Evolutionary conservation across 1,140 invertebrate genomes (phyloP), one percentile per base, ranked within the genome.

Genomic region (Archivesica marissinica): DNA sequence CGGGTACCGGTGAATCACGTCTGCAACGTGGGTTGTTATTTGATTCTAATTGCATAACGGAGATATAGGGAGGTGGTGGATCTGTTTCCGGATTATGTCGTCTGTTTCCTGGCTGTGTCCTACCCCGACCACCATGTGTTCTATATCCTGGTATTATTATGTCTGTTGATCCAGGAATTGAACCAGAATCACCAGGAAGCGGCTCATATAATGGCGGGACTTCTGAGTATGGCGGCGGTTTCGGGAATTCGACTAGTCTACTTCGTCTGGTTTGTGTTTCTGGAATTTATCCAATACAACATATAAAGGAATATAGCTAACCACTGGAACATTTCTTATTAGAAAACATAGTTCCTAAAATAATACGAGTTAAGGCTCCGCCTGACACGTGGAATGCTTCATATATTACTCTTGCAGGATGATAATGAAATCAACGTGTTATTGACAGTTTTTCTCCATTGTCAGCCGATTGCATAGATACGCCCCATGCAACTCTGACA

Each of bases 151-250:
- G 68, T 28, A 72, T 30, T 30, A 72, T 72, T 20, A 44, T 41
- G 6, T 72, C 68, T 13, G 68, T 72, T 72, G 68, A 72, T 9
- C 35, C 20, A n/a, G 61, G 61, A 66, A 20, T 66, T 38, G 28
- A n/a, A 25, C 68, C 28, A 3, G 41, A 72, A n/a, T 72, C 68
- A 6, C 33, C 68, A 20, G 41, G 13, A 47, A 72, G 17, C 15
- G 41, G 3, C 15, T 72, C 68, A 33, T 72, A 72, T 25, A 20
- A 25, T 2, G 68, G 68, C 20, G 68, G 68, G 17, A 44, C 44
- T 30, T 72, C 68, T 0, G 68, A 72, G 20, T 72, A 72, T 6
- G 68, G 68, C 2, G 68, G 68, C 11, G 68, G 68, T 72, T 47
- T 72, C 2, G 68, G 68, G n/a, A 47, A 20, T 2, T 30, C 41